Base-by-base conservation (phyloP, 2,888 invertebrate genomes). In the Drosophila monieri region DNA sequence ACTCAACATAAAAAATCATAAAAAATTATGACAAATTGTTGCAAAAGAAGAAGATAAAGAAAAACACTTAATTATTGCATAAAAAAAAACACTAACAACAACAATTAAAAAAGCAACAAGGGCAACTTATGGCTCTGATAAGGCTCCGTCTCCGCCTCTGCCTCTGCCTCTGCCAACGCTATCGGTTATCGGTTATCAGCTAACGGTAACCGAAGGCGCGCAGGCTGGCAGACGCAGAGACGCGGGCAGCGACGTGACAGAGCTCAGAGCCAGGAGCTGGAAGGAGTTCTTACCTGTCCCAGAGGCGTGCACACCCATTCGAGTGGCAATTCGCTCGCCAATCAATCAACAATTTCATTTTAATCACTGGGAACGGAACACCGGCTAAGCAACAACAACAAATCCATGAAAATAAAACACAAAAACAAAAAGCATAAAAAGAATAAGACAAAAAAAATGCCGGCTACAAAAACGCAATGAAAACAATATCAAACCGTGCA, bases 11-110 rank as follows among this genome's bases (percentile, higher is more conserved):
- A 35, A 35, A 35, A 5, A 12, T 12, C 35, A 35, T 35, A 35
- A 35, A 35, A 35, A 35, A 15, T 15, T 32, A 27, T 30, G 2
- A n/a, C 48, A 18, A 27, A 9, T 48, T 49, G 3, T 23, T 32
- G 32, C 35, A 35, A 35, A 35, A 35, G 35, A n/a, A n/a, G 39
- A 15, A 21, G 54, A 43, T 27, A 9, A 27, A 49, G 57, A 37
- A 74, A 65, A 70, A 66, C 53, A 51, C 53, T 59, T 57, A 74
- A 69, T 61, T 76, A 73, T 73, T 75, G 73, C 77, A 78, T 61
- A 76, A 78, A 76, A 78, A 74, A 27, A 30, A 72, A 32, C 2
- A 25, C 18, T 18, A 48, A 37, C 41, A 32, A 75, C 75, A 77
- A 77, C 66, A 70, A 23, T 18, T 18, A 43, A 18, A 15, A n/a